These are phyloP conservation scores for Cuniculus paca DNA, from an alignment of 2,797 vertebrate species.

Conservation along the genomic window DNA sequence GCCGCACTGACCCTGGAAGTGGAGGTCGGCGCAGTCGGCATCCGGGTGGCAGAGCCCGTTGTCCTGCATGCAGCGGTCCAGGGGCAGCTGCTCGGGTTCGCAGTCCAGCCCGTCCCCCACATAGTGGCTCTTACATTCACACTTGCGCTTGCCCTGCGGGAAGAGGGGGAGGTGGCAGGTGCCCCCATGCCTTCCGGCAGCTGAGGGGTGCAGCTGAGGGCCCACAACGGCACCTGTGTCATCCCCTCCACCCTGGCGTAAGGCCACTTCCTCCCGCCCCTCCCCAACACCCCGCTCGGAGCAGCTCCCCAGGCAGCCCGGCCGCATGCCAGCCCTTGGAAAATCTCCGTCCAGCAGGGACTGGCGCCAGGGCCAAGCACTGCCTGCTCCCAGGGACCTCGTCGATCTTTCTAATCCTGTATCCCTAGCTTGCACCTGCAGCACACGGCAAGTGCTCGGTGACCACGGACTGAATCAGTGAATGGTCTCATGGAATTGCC, in stretches of 20 bases:
- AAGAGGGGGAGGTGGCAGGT: background rate
- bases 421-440: accelerated
- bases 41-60: constrained; percentile 93
- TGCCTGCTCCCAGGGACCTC: background rate
- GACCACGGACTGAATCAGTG: background rate
- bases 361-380: background rate
- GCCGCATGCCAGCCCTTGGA: background rate
- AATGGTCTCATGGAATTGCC: background rate
- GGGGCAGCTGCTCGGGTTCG: constrained; percentile 89
- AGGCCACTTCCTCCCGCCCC: background rate
- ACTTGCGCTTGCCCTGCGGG: constrained; percentile 92
- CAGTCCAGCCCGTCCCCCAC: constrained; percentile 94
- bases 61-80: constrained; percentile 95
- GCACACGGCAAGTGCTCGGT: background rate
- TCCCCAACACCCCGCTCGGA: background rate
- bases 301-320: background rate
- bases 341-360: accelerated
- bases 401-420: background rate
- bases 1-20: constrained; percentile 93
- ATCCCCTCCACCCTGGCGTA: background rate
- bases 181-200: background rate
- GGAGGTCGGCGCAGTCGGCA: constrained; percentile 93
- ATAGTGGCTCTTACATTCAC: constrained; percentile 93
- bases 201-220: background rate
- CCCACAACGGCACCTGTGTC: background rate